Evolutionary conservation across 2,888 invertebrate genomes (phyloP).

Genomic region (Heliconius sara): DNA sequence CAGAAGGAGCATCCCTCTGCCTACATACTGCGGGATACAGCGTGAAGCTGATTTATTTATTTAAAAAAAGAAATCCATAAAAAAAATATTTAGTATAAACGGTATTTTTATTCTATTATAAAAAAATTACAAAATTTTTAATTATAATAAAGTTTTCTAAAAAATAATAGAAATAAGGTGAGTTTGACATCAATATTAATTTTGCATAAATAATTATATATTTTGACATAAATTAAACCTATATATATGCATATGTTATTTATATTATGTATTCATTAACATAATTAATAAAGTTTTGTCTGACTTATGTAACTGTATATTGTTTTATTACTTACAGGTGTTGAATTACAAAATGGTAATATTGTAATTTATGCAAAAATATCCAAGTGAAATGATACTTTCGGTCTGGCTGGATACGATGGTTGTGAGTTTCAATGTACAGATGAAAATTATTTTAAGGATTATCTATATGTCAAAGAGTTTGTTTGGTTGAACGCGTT

Average conservation of each 20-base stretch:
- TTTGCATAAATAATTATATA: background rate
- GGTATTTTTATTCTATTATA: background rate
- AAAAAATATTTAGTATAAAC: too few species aligned
- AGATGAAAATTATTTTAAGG: background rate
- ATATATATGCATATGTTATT: background rate
- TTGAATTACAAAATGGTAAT: slow-evolving; percentile 6
- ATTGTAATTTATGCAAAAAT: slow-evolving; percentile 10
- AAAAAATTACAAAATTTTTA: background rate
- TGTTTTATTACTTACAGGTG: slow-evolving; percentile 19
- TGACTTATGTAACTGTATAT: slow-evolving; percentile 23
- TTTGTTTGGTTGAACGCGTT: too few species aligned
- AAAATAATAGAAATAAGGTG: background rate
- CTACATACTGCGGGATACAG: too few species aligned
- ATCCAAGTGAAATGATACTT: background rate
- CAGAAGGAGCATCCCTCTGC: too few species aligned
- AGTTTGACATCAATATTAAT: background rate
- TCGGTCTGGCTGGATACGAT: background rate
- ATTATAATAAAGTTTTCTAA: background rate
- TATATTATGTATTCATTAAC: slow-evolving; percentile 12
- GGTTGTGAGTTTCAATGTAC: background rate
- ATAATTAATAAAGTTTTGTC: slow-evolving; percentile 22
- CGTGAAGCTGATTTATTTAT: too few species aligned
- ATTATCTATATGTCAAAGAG: too few species aligned
- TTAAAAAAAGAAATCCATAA: too few species aligned
- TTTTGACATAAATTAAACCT: slow-evolving; percentile 3